Base-by-base conservation (phyloP, 1,140 invertebrate genomes). In the Coelopa frigida region DNA sequence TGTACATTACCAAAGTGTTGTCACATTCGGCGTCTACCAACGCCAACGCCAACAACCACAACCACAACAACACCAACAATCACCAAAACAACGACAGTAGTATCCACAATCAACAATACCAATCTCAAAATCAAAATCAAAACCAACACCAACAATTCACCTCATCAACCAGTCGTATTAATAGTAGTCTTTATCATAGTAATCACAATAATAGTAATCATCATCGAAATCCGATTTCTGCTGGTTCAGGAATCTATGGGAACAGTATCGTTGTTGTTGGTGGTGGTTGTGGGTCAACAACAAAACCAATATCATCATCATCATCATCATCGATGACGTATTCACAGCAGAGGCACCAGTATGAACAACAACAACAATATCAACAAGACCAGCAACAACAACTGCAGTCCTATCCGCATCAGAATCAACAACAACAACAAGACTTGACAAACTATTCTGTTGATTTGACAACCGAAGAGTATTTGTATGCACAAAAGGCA, bases 311-410 rank as follows among this genome's bases (percentile, higher is more conserved):
- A 43, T 31, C 18, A 32, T 12, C 42, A 44, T 1, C 40, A 24
- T 42, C 40, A 31, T 17, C 23, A 26, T 8, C 40, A 42, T 29
- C 21, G 23, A 33, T 15, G 35, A 23, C 42, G 1, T 55, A 54
- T 12, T 40, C 39, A 6, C 44, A 50, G 8, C 26, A 52, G 1
- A 54, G 14, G 26, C 40, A 39, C 2, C 53, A 53, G 11, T 27
- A 39, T 12, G 23, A 44, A n/a, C 27, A 39, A 7, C 48, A 53
- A 24, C 37, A 20, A 5, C 47, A 51, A 18, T 42, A 41, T 7
- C 35, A 26, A 15, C 26, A 39, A 46, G 20, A 23, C 14, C 36
- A 27, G 20, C 42, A 46, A 36, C 12, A 31, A n/a, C 53, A 45
- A 31, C 52, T 50, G 21, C 44, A n/a, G n/a, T n/a, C n/a, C n/a